Evolutionary conservation across 2,113 vertebrate species (phyloP).

Genomic region (Stictonetta naevosa): DNA sequence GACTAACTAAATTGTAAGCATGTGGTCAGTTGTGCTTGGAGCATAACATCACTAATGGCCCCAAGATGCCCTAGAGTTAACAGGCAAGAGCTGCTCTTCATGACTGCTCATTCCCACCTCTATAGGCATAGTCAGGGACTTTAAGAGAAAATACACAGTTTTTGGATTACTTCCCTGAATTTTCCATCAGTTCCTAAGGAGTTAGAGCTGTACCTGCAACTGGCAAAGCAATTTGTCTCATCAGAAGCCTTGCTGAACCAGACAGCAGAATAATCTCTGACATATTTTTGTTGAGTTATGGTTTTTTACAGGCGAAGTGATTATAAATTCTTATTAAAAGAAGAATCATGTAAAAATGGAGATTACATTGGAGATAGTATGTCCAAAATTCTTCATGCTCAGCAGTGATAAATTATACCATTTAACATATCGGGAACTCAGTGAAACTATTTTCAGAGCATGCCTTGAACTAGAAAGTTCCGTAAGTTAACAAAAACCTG

Average conservation of each 20-base stretch:
- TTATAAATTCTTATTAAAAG: slow-evolving; percentile 16
- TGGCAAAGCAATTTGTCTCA: not conserved
- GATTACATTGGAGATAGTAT: not conserved
- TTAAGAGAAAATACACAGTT: not conserved
- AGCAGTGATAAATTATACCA: slow-evolving; percentile 12
- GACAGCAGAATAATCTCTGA: not conserved
- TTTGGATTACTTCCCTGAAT: not conserved
- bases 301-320: not conserved
- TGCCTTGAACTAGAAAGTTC: not conserved
- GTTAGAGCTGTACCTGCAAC: not conserved
- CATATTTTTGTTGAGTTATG: not conserved
- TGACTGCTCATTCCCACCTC: not conserved
- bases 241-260: not conserved
- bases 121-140: not conserved
- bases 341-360: slow-evolving; percentile 16
- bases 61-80: not conserved
- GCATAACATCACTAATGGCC: not conserved
- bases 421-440: not conserved
- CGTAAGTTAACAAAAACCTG: not conserved
- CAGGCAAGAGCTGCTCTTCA: not conserved
- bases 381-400: not conserved
- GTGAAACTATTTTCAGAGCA: slow-evolving; percentile 8
- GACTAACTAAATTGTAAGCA: not conserved
- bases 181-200: not conserved
- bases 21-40: not conserved